Base-by-base conservation (phyloP, 2,888 invertebrate genomes). In the Agriopis marginaria region DNA sequence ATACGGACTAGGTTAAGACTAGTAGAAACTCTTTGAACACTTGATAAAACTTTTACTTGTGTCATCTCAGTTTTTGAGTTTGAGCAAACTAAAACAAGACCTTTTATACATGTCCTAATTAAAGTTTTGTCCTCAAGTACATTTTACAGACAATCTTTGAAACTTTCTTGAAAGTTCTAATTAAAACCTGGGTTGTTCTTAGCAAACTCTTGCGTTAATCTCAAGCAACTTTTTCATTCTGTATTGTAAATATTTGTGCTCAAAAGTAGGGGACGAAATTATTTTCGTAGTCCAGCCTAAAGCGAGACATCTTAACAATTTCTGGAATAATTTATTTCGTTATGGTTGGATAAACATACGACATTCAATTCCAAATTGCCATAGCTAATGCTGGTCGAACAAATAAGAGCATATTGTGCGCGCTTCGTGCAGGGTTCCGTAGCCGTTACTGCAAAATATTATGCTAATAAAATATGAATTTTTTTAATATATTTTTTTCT, bases 101-200 rank as follows among this genome's bases (percentile, higher is more conserved):
- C 83, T 84, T 86, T 61, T 90, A 80, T 86, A 85, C 85, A 79
- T 81, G 73, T 81, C 83, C 85, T 89, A 87, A 91, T 91, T 90
- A 86, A 88, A 88, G 83, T 88, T 87, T 83, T 82, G 78, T 84
- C 77, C 80, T 79, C 72, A 77, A 83, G 85, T 81, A 87, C 64
- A 90, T 90, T 90, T 86, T 82, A 44, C 82, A 75, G 79, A 75
- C 75, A 85, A 90, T 89, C 89, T 89, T 88, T 89, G 83, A 86
- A 88, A 87, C 79, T 85, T 84, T 76, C 59, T 32, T 75, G 77
- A 80, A 86, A 88, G 80, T 86, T 89, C 79, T 83, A 86, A 88
- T 87, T 87, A 86, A 87, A 89, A 85, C 81, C 73, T 67, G 70
- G 76, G 77, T 39, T 66, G 81, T 79, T 76, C 75, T 81, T 77